These are phyloP conservation scores for Lacanobia oleracea DNA, from an alignment of 2,888 invertebrate genomes.

Conservation along the genomic window DNA sequence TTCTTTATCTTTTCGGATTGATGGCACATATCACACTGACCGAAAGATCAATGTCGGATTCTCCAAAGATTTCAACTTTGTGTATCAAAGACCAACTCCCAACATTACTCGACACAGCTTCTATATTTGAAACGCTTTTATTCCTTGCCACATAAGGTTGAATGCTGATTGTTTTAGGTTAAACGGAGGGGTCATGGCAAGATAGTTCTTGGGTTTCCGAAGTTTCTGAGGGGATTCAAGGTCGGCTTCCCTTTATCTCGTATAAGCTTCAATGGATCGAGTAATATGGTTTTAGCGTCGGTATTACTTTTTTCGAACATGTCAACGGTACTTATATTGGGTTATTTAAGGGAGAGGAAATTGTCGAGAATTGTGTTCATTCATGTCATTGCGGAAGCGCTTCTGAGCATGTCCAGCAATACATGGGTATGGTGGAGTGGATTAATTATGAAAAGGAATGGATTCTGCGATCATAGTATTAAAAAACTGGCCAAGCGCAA, in stretches of 20 bases:
- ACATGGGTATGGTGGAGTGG: too few species aligned
- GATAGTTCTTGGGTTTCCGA: slow-evolving; percentile 1
- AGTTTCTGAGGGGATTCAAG: slow-evolving; percentile 33
- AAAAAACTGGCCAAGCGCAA: too few species aligned
- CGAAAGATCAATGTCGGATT: slow-evolving; percentile 52
- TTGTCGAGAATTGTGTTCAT: background rate
- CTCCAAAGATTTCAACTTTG: slow-evolving; percentile 43
- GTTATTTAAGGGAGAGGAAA: background rate
- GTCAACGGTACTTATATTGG: background rate
- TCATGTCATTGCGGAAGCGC: background rate
- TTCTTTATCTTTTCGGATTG: slow-evolving; percentile 34
- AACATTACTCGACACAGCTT: background rate
- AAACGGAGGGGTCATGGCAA: background rate
- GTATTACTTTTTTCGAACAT: slow-evolving; percentile 5
- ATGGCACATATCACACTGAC: slow-evolving; percentile 41
- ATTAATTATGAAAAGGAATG: too few species aligned
- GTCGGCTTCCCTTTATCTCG: slow-evolving; percentile 19
- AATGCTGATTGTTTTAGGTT: background rate
- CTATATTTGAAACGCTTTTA: slow-evolving; percentile 5
- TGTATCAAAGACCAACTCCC: slow-evolving; percentile 24
- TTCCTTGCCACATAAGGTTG: rapidly evolving
- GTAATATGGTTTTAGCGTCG: slow-evolving; percentile 20
- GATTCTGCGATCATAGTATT: too few species aligned
- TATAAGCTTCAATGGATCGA: slow-evolving; percentile 28
- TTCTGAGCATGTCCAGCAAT: background rate